Evolutionary conservation across 2,113 vertebrate genomes (phyloP).

Genomic region (Eurystomus gularis): DNA sequence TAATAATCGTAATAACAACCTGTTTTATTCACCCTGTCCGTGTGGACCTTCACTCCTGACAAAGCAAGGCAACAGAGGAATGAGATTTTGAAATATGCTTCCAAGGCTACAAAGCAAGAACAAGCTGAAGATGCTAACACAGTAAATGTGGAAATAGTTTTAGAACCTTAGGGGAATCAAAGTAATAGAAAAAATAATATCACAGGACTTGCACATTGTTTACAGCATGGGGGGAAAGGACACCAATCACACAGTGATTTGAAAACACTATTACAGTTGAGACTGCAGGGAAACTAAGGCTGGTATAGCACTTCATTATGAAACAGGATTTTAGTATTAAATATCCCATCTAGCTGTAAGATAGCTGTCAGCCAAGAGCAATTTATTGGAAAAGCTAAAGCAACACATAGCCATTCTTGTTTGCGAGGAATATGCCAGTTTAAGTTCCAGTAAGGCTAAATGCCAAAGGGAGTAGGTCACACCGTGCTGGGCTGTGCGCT

Average conservation of each 20-base stretch:
- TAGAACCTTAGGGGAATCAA: slow-evolving; percentile 13
- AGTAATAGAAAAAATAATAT: slow-evolving; percentile 42
- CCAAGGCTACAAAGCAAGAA: background rate
- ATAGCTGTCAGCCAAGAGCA: background rate
- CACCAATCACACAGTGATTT: background rate
- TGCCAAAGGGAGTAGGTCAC: background rate
- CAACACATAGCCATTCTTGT: background rate
- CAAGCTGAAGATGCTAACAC: background rate
- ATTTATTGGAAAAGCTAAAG: background rate
- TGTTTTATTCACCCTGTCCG: background rate
- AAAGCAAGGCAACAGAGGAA: slow-evolving; percentile 8
- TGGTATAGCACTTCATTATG: background rate
- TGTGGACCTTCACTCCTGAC: background rate
- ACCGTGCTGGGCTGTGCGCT: background rate
- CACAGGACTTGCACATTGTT: slow-evolving; percentile 22
- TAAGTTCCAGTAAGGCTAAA: background rate
- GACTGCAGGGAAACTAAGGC: background rate
- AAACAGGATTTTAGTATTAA: slow-evolving; percentile 14
- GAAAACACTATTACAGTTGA: background rate
- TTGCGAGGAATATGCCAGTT: background rate
- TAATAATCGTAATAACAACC: background rate
- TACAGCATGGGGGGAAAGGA: background rate
- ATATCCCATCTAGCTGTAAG: slow-evolving; percentile 6
- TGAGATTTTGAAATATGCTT: slow-evolving; percentile 47
- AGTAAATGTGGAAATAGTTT: background rate